phyloP scores from a whole-genome alignment of 2,797 vertebrate genomes.

The Epinephelus coioides region DNA sequence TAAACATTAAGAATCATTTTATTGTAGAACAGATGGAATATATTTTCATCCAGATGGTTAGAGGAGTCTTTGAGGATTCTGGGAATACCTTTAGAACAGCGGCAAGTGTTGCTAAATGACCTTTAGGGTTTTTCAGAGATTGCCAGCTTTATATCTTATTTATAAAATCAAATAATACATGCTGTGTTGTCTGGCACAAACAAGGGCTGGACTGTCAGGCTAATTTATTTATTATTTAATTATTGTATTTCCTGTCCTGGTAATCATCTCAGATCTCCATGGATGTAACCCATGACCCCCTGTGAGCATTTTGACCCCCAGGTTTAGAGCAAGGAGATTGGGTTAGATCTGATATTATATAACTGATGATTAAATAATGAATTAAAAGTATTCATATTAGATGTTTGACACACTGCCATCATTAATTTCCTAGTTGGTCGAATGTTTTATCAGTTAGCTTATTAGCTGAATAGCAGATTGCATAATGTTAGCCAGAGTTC shows the following conservation, averaged over 20 bases:
- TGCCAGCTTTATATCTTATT: no score
- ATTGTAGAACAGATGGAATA: no score
- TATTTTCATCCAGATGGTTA: no score
- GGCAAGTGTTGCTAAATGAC: no score
- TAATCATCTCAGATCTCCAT: slow-evolving; percentile 9
- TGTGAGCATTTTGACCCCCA: background rate
- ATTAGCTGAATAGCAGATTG: background rate
- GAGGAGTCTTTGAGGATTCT: no score
- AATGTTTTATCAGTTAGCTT: background rate
- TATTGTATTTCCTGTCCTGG: background rate
- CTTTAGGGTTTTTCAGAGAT: no score
- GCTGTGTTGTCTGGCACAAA: background rate
- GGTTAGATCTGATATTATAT: no score
- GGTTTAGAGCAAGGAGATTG: background rate
- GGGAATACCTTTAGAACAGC: no score
- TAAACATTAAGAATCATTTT: no score
- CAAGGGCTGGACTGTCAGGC: background rate
- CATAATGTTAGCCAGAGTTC: background rate
- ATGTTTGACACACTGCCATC: background rate
- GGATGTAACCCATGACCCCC: background rate
- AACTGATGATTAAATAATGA: slow-evolving; percentile 15
- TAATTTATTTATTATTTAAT: background rate
- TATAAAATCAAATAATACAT: background rate
- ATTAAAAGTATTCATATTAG: background rate
- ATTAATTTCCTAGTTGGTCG: background rate